These are phyloP conservation scores for Cheirogaleus medius DNA, from an alignment of 2,113 vertebrate genomes.

Conservation along the genomic window DNA sequence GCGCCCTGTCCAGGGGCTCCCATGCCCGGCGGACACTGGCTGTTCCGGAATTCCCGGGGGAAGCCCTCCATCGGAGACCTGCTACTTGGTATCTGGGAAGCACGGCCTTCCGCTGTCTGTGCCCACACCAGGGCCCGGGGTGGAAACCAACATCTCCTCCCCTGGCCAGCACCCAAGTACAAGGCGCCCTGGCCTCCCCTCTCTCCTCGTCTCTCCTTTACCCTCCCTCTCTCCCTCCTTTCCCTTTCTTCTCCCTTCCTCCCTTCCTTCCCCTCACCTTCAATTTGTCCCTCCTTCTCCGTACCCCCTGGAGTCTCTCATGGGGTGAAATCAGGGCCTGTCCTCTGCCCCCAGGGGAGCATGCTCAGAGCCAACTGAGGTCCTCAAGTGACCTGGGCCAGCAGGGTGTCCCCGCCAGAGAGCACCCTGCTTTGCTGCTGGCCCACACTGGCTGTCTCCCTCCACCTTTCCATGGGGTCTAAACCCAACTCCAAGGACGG, in stretches of 20 bases:
- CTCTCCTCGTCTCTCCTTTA: background rate
- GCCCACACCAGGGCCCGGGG: background rate
- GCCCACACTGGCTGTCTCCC: background rate
- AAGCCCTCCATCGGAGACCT: background rate
- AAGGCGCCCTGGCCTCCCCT: fast-evolving
- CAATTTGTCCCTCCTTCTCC: background rate
- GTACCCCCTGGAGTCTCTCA: background rate
- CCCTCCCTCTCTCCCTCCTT: too few species aligned
- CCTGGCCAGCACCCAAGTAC: background rate
- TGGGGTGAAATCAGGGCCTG: background rate
- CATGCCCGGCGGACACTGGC: background rate
- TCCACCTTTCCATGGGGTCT: background rate
- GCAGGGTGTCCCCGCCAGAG: fast-evolving
- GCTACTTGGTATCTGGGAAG: background rate
- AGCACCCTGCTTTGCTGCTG: background rate
- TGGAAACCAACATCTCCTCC: fast-evolving
- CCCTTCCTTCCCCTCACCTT: background rate
- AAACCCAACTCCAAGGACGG: background rate
- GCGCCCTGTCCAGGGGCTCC: background rate
- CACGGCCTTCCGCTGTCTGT: background rate
- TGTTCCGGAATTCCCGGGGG: background rate
- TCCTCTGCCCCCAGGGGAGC: background rate
- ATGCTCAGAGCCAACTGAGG: background rate
- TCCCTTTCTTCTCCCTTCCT: background rate
- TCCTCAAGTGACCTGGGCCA: background rate